Evolutionary conservation across 1,140 invertebrate genomes (phyloP).

Genomic region (Aphelenchoides avenae): DNA sequence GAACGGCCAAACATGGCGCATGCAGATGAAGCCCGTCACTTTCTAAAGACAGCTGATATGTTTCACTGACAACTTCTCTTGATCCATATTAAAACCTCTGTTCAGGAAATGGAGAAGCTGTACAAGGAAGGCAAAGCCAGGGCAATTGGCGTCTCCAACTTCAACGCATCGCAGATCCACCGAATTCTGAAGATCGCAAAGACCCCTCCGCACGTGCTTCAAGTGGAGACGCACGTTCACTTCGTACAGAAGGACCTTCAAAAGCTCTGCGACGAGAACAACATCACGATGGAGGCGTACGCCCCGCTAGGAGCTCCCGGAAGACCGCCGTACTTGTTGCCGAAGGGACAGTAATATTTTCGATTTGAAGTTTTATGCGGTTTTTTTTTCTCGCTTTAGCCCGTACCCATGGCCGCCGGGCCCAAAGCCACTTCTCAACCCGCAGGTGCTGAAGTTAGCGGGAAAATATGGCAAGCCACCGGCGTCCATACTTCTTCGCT

Average conservation of each 20-base stretch:
- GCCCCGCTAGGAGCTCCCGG: slow-evolving; percentile 60
- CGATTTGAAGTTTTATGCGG: too few relatives aligned
- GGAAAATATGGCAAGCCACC: slow-evolving; percentile 65
- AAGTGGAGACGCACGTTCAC: slow-evolving; percentile 44
- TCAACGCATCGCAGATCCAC: slow-evolving; percentile 57
- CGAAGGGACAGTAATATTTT: too few relatives aligned
- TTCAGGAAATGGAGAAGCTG: slow-evolving; percentile 73
- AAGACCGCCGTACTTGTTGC: too few relatives aligned
- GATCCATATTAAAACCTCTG: too few relatives aligned
- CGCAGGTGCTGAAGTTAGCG: slow-evolving; percentile 65
- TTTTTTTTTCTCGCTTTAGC: too few relatives aligned
- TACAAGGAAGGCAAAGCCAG: slow-evolving; percentile 71
- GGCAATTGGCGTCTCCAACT: slow-evolving; percentile 62
- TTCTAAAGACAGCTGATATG: too few relatives aligned
- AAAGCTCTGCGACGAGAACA: slow-evolving; percentile 52
- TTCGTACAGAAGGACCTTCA: slow-evolving; percentile 38
- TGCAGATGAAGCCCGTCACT: too few relatives aligned
- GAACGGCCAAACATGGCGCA: too few relatives aligned
- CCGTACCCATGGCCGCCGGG: too few relatives aligned
- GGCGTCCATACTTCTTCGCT: slow-evolving; percentile 65
- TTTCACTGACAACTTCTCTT: slow-evolving; percentile 64
- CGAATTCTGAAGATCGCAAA: slow-evolving; percentile 43
- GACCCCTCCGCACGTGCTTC: slow-evolving; percentile 50
- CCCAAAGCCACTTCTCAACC: slow-evolving; percentile 63
- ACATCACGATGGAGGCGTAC: slow-evolving; percentile 59